A percentile compares a stretch with the other conserved stretches of the same genome.
These are phyloP conservation scores for Petrolisthes cinctipes DNA, from an alignment of 2,888 invertebrate species.

Conservation along the genomic window DNA sequence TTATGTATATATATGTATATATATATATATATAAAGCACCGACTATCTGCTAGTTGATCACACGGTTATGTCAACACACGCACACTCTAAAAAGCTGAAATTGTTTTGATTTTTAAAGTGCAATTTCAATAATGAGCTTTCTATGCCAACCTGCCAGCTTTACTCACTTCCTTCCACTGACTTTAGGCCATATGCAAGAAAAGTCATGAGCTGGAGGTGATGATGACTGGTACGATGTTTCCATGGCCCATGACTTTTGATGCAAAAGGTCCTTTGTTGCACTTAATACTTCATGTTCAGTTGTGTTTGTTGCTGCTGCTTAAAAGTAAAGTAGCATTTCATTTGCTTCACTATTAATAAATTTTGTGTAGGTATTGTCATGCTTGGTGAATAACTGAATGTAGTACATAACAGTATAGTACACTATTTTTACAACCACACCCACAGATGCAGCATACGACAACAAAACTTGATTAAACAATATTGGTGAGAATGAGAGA, in stretches of 20 bases:
- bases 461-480: neutral
- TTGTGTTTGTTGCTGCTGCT: neutral
- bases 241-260: too few species aligned
- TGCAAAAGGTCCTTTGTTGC: too few species aligned
- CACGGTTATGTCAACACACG: neutral
- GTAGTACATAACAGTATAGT: neutral
- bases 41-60: constrained; percentile 10
- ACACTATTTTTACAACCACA: neutral
- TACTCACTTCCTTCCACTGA: neutral
- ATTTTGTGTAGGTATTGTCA: constrained; percentile 9
- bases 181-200: too few species aligned
- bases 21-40: constrained; percentile 10
- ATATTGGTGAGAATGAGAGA: neutral
- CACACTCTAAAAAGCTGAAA: constrained; percentile 2
- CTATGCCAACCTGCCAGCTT: neutral
- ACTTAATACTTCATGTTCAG: too few species aligned
- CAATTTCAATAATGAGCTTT: neutral
- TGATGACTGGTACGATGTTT: too few species aligned
- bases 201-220: too few species aligned
- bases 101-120: constrained; percentile 3
- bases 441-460: constrained; percentile 11
- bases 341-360: neutral
- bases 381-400: constrained; percentile 2
- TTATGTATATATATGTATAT: constrained; percentile 7
- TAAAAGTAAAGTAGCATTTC: neutral